phyloP scores from a whole-genome alignment of 2,113 vertebrate species.

The Ochotona princeps region DNA sequence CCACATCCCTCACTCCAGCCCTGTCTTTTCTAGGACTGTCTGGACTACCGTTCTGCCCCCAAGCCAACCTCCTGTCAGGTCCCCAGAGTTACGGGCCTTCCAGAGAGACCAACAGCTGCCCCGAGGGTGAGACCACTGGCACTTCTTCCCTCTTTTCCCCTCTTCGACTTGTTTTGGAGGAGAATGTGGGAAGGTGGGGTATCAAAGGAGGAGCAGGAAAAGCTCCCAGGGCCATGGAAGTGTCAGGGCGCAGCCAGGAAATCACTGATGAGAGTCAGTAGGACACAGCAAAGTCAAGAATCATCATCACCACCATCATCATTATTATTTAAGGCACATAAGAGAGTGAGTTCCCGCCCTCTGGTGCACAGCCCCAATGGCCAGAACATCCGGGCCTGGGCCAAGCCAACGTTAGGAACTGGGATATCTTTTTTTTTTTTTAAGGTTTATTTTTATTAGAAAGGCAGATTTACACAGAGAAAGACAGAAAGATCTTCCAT shows the following conservation, averaged over 20 bases:
- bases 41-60: constrained; percentile 91
- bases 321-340: too few species aligned
- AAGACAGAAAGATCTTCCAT: too few species aligned
- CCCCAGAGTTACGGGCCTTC: constrained; percentile 89
- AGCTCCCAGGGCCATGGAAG: not conserved
- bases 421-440: too few species aligned
- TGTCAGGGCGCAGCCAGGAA: not conserved
- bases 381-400: too few species aligned
- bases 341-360: too few species aligned
- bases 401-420: too few species aligned
- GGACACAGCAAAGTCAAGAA: not conserved
- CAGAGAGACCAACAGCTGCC: constrained; percentile 87
- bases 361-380: too few species aligned
- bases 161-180: not conserved
- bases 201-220: not conserved
- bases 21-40: constrained; percentile 86
- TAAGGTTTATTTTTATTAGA: too few species aligned
- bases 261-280: not conserved
- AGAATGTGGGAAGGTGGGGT: not conserved
- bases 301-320: not conserved
- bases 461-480: too few species aligned
- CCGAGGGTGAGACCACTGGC: constrained; percentile 88
- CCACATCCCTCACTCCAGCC: not conserved
- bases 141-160: not conserved
- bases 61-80: constrained; percentile 88